phyloP scores from a whole-genome alignment of 2,797 vertebrate species.

The Telmatherina bonti region DNA sequence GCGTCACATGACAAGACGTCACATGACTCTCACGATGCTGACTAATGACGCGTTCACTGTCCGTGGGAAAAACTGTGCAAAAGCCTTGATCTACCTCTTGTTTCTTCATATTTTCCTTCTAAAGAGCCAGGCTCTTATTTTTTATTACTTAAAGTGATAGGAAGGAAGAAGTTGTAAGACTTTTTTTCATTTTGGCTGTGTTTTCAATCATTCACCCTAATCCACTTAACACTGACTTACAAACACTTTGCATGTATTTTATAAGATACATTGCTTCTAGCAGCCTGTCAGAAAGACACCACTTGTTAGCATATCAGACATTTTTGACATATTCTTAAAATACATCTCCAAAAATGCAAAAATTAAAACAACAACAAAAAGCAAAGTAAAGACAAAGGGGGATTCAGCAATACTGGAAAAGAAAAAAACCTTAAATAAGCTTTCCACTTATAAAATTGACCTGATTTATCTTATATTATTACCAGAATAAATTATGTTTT shows the following conservation, averaged over 20 bases:
- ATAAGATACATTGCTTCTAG: not conserved
- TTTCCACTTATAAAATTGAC: too few relatives aligned
- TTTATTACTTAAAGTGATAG: not conserved
- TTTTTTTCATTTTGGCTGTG: not conserved
- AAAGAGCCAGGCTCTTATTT: not conserved
- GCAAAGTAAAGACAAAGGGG: too few relatives aligned
- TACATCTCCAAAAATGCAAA: too few relatives aligned
- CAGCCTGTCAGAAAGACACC: not conserved
- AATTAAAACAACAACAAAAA: not conserved
- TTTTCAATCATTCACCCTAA: not conserved
- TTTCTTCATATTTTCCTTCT: too few relatives aligned
- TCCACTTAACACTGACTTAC: not conserved
- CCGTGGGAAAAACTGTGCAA: conserved; percentile 23
- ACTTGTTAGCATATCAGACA: not conserved
- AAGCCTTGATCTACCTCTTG: too few relatives aligned
- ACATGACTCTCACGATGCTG: conserved; percentile 71
- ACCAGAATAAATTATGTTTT: too few relatives aligned
- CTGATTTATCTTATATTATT: too few relatives aligned
- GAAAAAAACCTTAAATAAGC: too few relatives aligned
- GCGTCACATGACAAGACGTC: conserved; percentile 76
- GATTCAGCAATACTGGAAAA: too few relatives aligned
- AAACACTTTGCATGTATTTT: not conserved
- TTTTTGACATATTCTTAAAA: too few relatives aligned
- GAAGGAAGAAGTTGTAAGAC: not conserved
- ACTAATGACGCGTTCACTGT: conserved; percentile 33